These are phyloP conservation scores for Bombus sibiricus DNA, from an alignment of 1,140 invertebrate genomes.

Conservation along the genomic window DNA sequence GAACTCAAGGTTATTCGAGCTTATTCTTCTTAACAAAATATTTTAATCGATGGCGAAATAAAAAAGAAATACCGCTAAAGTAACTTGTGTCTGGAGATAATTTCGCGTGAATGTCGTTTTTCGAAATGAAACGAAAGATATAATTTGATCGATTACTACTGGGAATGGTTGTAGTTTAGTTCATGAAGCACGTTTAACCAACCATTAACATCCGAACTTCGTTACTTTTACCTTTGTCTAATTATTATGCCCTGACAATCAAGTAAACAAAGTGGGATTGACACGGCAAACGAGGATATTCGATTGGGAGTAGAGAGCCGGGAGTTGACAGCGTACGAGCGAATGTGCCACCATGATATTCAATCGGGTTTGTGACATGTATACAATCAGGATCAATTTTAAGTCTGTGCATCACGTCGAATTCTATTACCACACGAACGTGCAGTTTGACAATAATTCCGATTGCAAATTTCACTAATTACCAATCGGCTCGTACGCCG, in stretches of 20 bases:
- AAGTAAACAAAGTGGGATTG: slow-evolving; percentile 11
- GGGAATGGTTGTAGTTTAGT: background rate
- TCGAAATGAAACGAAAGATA: background rate
- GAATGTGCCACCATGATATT: background rate
- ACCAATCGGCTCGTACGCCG: too few relatives aligned
- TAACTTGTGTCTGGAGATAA: background rate
- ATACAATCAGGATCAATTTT: slow-evolving; percentile 30
- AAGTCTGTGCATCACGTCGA: background rate
- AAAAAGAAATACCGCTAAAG: background rate
- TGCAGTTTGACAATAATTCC: background rate
- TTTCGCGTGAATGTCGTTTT: too few relatives aligned
- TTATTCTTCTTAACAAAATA: background rate
- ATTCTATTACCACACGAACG: background rate
- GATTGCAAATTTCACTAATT: slow-evolving; percentile 1
- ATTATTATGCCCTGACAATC: slow-evolving; percentile 16
- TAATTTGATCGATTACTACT: background rate
- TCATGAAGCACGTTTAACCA: slow-evolving; percentile 5
- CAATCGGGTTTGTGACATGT: background rate
- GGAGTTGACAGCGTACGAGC: background rate
- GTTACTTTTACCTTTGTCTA: slow-evolving; percentile 16
- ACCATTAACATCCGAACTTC: slow-evolving; percentile 6
- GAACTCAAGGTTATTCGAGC: background rate
- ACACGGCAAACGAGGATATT: slow-evolving; percentile 12
- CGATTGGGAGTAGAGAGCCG: background rate
- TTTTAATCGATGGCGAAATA: background rate